These are phyloP conservation scores for Siniperca obscura DNA, from an alignment of 2,797 vertebrate species.

Conservation along the genomic window DNA sequence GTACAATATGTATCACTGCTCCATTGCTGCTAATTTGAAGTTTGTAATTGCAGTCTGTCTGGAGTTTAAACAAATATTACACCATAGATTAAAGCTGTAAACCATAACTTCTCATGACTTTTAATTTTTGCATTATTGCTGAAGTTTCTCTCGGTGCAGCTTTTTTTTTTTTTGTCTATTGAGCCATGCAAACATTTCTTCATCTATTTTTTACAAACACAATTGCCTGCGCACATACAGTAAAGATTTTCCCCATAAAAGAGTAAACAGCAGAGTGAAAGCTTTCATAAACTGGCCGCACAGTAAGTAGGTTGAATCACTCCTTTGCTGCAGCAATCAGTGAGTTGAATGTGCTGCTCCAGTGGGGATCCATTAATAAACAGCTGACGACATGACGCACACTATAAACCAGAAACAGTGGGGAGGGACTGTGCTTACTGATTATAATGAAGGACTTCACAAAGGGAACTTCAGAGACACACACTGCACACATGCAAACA, in stretches of 20 bases:
- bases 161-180: not conserved
- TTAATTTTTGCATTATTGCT: slow-evolving; percentile 24
- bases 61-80: slow-evolving; percentile 40
- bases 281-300: slow-evolving; percentile 32
- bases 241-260: not conserved
- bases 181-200: not conserved
- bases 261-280: not conserved
- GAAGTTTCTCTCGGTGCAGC: not conserved
- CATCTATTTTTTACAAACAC: slow-evolving; percentile 14
- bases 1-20: slow-evolving; percentile 46
- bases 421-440: slow-evolving; percentile 26
- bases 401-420: slow-evolving; percentile 45
- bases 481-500: slow-evolving; percentile 1
- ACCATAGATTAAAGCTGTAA: slow-evolving; percentile 40
- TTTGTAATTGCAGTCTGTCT: slow-evolving; percentile 44
- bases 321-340: slow-evolving; percentile 48
- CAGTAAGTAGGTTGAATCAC: slow-evolving; percentile 64
- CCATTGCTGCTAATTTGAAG: slow-evolving; percentile 52
- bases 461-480: slow-evolving; percentile 40
- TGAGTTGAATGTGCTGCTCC: slow-evolving; percentile 58
- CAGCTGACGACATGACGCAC: slow-evolving; percentile 57
- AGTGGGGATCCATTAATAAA: slow-evolving; percentile 67
- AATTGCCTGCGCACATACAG: not conserved
- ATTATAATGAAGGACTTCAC: slow-evolving; percentile 54
- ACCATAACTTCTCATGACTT: slow-evolving; percentile 33